Percentiles rank a stretch among this genome's conserved stretches.
phyloP scores from a whole-genome alignment of 1,140 invertebrate species.

The Ectropis grisescens region DNA sequence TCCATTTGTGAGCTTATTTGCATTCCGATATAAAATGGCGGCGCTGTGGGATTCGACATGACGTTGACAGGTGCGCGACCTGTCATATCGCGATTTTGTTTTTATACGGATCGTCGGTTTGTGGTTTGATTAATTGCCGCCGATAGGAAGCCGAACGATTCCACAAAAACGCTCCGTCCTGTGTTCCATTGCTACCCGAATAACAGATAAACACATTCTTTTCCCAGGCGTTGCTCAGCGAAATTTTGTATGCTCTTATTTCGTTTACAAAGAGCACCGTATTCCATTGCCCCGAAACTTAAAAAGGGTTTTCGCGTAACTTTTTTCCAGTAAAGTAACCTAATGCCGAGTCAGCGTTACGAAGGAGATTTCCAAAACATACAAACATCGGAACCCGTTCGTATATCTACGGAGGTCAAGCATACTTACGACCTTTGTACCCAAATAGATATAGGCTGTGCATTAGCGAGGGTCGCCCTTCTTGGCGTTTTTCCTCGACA shows the following conservation, averaged over 20 bases:
- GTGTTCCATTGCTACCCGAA: no score
- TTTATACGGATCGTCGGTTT: conserved; percentile 20
- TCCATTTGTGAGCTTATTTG: conserved; percentile 49
- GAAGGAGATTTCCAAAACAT: conserved; percentile 3
- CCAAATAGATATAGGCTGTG: conserved; percentile 45
- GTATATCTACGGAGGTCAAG: conserved; percentile 28
- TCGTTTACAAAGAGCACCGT: no score
- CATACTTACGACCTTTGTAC: conserved; percentile 35
- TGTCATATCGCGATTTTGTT: conserved; percentile 29
- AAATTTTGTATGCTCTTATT: no score
- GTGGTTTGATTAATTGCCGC: conserved; percentile 19
- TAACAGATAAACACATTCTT: no score
- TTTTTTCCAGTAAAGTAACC: conserved; percentile 10
- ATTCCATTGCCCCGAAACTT: no score
- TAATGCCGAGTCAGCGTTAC: conserved; percentile 14
- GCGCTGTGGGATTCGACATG: conserved; percentile 38
- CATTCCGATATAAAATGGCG: conserved; percentile 56
- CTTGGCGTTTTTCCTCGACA: conserved; percentile 33
- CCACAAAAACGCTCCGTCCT: no score
- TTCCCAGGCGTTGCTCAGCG: no score
- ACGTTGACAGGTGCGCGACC: conserved; percentile 49
- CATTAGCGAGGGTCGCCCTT: conserved; percentile 50
- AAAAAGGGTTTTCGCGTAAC: no score
- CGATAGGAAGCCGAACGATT: conserved; percentile 11
- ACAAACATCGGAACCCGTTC: conserved; percentile 5